Percentiles rank a stretch among this genome's conserved stretches.
phyloP scores from a whole-genome alignment of 37 sponge, comb jelly and placozoan genomes.

The Halichondria panicea region DNA sequence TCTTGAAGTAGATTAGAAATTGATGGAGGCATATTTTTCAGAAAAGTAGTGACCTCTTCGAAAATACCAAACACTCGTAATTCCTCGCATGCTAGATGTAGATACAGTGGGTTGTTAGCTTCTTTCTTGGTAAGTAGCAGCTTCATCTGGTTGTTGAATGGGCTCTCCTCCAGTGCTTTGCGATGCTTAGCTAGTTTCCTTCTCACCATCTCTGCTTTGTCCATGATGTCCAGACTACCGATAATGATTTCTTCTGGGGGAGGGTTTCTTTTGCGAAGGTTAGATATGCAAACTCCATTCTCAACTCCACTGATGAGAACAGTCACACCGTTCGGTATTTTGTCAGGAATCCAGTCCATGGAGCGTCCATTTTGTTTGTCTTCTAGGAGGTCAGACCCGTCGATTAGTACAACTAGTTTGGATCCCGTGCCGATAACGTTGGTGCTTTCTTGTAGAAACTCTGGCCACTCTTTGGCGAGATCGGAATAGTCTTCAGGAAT shows the following conservation, averaged over 20 bases:
- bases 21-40: conserved; percentile 73
- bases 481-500: conserved; percentile 79
- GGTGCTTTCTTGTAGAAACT: conserved; percentile 51
- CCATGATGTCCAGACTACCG: conserved; percentile 81
- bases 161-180: conserved; percentile 93
- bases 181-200: conserved; percentile 70
- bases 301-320: conserved; percentile 73
- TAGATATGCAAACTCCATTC: conserved; percentile 25
- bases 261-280: conserved; percentile 45
- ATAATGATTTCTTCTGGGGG: conserved; percentile 54
- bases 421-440: conserved; percentile 12
- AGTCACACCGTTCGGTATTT: conserved; percentile 52
- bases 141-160: conserved; percentile 98
- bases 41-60: conserved; percentile 67
- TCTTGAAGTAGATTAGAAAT: conserved; percentile 81
- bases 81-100: conserved; percentile 93
- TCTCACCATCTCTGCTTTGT: conserved; percentile 90
- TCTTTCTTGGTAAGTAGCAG: conserved; percentile 95
- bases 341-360: conserved; percentile 86
- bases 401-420: conserved; percentile 70
- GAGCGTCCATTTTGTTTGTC: conserved; percentile 72
- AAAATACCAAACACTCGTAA: conserved; percentile 93
- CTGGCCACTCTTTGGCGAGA: conserved; percentile 59
- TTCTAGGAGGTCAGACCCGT: conserved; percentile 89
- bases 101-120: conserved; percentile 89